Conservation (phyloP, 2,888 invertebrate species). For the Pseudanteris insignis region DNA sequence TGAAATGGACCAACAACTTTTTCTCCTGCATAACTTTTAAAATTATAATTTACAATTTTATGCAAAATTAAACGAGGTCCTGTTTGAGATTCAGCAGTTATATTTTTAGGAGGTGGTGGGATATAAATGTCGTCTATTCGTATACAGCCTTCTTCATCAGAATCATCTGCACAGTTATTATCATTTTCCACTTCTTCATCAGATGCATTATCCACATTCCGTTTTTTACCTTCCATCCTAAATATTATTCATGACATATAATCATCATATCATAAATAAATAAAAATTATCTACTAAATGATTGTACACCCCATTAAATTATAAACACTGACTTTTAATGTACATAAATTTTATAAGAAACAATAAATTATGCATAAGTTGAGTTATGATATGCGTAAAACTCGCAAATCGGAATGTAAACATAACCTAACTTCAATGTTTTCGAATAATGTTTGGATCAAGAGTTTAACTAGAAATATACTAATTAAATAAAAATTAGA, state of each 20-base stretch:
- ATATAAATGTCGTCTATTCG: constrained; percentile 80
- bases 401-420: too few relatives aligned
- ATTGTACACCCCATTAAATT: background rate
- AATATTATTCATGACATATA: too few relatives aligned
- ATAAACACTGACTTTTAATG: too few relatives aligned
- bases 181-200: constrained; percentile 46
- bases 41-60: constrained; percentile 90
- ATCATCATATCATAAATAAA: too few relatives aligned
- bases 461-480: too few relatives aligned
- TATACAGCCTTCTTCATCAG: constrained; percentile 75
- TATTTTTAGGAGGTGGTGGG: constrained; percentile 81
- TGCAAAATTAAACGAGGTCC: constrained; percentile 90
- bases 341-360: too few relatives aligned
- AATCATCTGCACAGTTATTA: constrained; percentile 21
- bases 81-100: constrained; percentile 76
- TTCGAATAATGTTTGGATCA: too few relatives aligned
- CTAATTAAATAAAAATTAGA: too few relatives aligned
- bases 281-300: background rate
- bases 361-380: too few relatives aligned
- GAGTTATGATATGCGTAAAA: too few relatives aligned
- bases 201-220: constrained; percentile 21
- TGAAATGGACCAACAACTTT: constrained; percentile 93
- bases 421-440: too few relatives aligned
- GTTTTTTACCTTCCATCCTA: constrained; percentile 3
- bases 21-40: constrained; percentile 94